Percentiles rank a stretch among this genome's conserved stretches.
phyloP scores from a whole-genome alignment of 2,888 invertebrate species.

The Seira sanloemensis region DNA sequence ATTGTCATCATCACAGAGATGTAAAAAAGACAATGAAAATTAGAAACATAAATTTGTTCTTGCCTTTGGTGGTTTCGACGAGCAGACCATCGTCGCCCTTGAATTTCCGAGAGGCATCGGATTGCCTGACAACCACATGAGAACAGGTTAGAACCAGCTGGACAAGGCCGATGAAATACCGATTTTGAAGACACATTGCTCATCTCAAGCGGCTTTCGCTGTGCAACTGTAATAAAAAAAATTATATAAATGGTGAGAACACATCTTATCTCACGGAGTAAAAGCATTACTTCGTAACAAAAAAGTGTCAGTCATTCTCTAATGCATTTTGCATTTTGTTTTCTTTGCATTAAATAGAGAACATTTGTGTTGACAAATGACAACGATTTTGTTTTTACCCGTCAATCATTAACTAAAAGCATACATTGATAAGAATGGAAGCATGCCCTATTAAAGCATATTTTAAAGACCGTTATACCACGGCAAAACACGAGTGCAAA shows the following conservation, averaged over 20 bases:
- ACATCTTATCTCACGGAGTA: too few relatives aligned
- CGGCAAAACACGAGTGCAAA: neutral
- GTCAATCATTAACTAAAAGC: constrained; percentile 28
- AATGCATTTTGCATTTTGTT: neutral
- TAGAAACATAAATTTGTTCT: too few relatives aligned
- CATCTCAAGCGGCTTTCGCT: constrained; percentile 74
- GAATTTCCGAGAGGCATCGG: constrained; percentile 73
- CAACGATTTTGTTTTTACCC: constrained; percentile 15
- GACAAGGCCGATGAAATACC: constrained; percentile 74
- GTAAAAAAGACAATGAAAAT: neutral
- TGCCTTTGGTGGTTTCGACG: constrained; percentile 86
- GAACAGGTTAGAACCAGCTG: constrained; percentile 74
- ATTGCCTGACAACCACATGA: constrained; percentile 73
- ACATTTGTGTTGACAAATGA: neutral
- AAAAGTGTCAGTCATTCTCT: neutral
- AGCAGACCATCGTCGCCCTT: constrained; percentile 80
- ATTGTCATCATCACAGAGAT: too few relatives aligned
- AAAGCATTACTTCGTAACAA: too few relatives aligned
- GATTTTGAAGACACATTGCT: constrained; percentile 74
- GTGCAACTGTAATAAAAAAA: constrained; percentile 66
- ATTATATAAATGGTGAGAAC: too few relatives aligned
- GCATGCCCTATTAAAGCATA: neutral
- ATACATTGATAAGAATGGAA: neutral
- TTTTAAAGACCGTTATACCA: too few relatives aligned
- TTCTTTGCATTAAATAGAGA: neutral